Evolutionary conservation across 2,113 vertebrate species (phyloP), one percentile per base, ranked within the genome.

Genomic region (Scytalopus superciliaris): DNA sequence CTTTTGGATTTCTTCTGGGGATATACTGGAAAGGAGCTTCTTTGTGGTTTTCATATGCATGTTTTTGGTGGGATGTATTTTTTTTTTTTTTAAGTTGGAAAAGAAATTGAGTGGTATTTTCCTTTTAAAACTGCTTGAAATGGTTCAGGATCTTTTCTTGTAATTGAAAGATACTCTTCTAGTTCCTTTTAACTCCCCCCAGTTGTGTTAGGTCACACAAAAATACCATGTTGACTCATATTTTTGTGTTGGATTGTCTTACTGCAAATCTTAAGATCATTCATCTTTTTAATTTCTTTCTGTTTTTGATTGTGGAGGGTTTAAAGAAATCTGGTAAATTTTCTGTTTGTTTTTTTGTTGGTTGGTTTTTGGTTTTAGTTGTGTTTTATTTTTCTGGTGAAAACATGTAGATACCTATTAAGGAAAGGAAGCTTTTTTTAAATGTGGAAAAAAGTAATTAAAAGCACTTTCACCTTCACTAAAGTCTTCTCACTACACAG

Each of bases 231-330:
- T 9, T 87, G 64, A 37, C 31, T 89, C 21, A 63, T 37, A 80
- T 0, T 17, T 73, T 40, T 50, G 3, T 57, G 7, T 69, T 64
- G n/a, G 16, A 79, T 57, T 82, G 8, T 60, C 3, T 60, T 69
- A 37, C 9, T 40, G 40, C 19, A 94, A 93, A 64, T 42, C 37
- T 60, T 12, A 72, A 47, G 10, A n/a, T 56, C 47, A 22, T 42
- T 1, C 0, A 1, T 3, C 3, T 14, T 59, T 68, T 62, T 2
- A 16, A 39, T 73, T 72, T 64, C 0, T 56, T 92, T 73, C 57
- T 50, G 3, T 60, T 70, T 85, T 59, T 19, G 18, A 19, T 52
- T 56, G 18, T 64, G 30, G 25, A 79, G 7, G 10, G 42, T 91
- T 72, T 87, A 4, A 5, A 57, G 40, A 82, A 91, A 6, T 40